Evolutionary conservation across 1,140 invertebrate genomes (phyloP), one percentile per base, ranked within the genome.

Genomic region (Neuroterus valhalla): DNA sequence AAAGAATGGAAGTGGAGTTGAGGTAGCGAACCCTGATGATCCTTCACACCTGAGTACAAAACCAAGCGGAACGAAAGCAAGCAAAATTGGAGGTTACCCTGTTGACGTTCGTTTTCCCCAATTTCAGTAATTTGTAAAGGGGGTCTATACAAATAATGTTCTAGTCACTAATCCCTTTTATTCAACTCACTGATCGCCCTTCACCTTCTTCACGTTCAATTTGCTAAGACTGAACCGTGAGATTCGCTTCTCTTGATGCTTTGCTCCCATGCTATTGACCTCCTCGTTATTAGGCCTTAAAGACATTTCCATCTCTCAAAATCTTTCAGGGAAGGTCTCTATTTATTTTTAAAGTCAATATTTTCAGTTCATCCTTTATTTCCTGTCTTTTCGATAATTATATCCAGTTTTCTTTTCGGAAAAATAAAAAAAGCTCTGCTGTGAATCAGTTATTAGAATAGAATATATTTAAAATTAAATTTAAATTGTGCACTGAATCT

Each of bases 51-150:
- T 62, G 23, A 62, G 31, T 26, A 62, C 55, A 62, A 62, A 62
- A 62, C 55, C 55, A 12, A 26, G 55, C 23, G 55, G 12, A 62
- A 62, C 55, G 23, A 62, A 62, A 31, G 55, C 55, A 62, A 62
- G 55, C 55, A 62, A 31, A 62, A 62, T 62, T 14, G 55, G 31
- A 23, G 23, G 23, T 31, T 62, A 10, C 23, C 55, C 55, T 62
- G 55, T 62, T 62, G 55, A 62, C 55, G 21, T 26, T 55, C 19
- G 55, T 62, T 62, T 62, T 31, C 52, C 31, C 55, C 21, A 62
- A 55, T 62, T 62, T 62, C 31, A 62, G 55, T 62, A 31, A 62
- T 62, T 62, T 62, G 55, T 62, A 62, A 31, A 26, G 26, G 52
- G 52, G 23, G 26, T 23, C 17, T 21, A 23, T 12, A 62, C 55